Evolutionary conservation across 2,113 vertebrate genomes (phyloP), one percentile per base, ranked within the genome.

Genomic region (Perca flavescens): DNA sequence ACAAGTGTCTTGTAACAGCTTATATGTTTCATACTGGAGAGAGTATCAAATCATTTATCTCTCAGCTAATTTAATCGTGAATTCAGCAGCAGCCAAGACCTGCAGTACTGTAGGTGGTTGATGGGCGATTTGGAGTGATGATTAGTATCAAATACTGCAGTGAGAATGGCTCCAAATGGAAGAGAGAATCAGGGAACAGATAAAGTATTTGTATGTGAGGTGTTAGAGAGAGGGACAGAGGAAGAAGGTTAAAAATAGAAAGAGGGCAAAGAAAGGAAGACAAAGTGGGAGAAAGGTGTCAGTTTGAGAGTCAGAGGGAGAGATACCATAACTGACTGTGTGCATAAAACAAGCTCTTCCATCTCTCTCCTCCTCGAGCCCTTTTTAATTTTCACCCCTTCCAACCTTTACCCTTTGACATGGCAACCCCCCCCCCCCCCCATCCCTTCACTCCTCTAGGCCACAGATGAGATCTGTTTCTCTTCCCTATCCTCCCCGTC

Each of bases 401-500:
- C 73, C 65, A 36, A 31, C 79, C 91, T 86, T 86, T 85, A 83
- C 83, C 81, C 82, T 88, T 81, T 84, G 78, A 88, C 91, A 80
- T 79, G 80, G 89, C 70, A 60, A 87, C 85, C 79, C 89, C 43
- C 36, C 67, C n/a, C 85, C 79, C 89, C 43, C 63, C 75, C 50
- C 8, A 15, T 25, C 77, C 89, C 57, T 58, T 84, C 83, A 21
- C 77, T 91, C 86, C 58, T 86, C 80, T 94, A 99, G 13, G 98
- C 98, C 88, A 99, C 98, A 7, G 98, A 99, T 54, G 98, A 99
- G 88, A 99, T 97, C 95, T 99, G 98, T 94, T 98, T 98, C 90
- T 99, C 97, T 58, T 99, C 98, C 16, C 90, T 79, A 54, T 99
- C 97, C 0, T 99, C 97, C 0, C 94, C 97, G 72, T 99, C 98